Evolutionary conservation across 2,888 invertebrate genomes (phyloP), one percentile per base, ranked within the genome.

Genomic region (Pycnomerus fuliginosus): DNA sequence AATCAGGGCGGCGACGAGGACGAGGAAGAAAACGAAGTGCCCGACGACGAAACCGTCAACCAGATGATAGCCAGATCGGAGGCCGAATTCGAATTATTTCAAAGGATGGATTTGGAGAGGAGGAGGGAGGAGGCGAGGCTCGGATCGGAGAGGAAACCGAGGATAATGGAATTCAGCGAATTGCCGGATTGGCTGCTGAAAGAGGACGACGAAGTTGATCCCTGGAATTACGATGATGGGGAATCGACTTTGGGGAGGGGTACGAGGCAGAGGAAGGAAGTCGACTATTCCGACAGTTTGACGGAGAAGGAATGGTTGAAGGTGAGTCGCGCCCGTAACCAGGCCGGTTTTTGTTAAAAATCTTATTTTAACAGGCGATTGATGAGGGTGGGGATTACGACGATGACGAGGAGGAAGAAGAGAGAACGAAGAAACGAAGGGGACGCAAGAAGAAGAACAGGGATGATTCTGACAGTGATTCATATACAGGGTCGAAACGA

Each of bases 291-390:
- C 0, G 97, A 99, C 71, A 90, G 94, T 57, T 80, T 99, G 35
- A 96, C 96, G 0, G 99, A 99, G 69, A 95, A 94, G 68, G 97
- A 99, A 70, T 98, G 96, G 94, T 77, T 98, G 4, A 91, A 93
- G 72, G 20, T 20, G 8, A n/a, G n/a, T n/a, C n/a, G n/a, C n/a
- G n/a, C n/a, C n/a, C n/a, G n/a, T n/a, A n/a, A n/a, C n/a, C n/a
- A n/a, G n/a, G n/a, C n/a, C n/a, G n/a, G n/a, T n/a, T n/a, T 20
- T 20, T 20, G 8, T 20, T 7, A 8, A 8, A 20, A 20, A 20
- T 20, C 20, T 20, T 5, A 7, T 20, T 5, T 20, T 20, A 7
- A 20, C 8, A 20, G 20, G 90, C 61, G 38, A 98, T 99, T 55
- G 93, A 96, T 70, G 91, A 92, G 67, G 96, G 98, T 69, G 96